Percentiles rank a stretch among this genome's conserved stretches.
These are phyloP conservation scores for Hydrolagus affinis DNA, from an alignment of 2,113 vertebrate genomes.

Conservation along the genomic window DNA sequence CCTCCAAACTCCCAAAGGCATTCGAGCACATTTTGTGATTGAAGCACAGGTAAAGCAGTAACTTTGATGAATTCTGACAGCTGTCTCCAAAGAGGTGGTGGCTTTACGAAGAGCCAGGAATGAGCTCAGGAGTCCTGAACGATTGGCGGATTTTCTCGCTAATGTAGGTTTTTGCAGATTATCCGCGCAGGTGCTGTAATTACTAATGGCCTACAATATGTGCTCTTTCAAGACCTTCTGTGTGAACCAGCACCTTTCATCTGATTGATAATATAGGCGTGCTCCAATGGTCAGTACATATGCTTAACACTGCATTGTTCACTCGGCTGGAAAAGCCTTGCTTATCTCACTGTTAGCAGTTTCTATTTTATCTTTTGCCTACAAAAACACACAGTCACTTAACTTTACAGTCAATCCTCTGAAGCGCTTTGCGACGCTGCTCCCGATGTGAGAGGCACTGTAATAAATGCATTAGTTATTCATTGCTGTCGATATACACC, in stretches of 20 bases:
- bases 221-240: neutral
- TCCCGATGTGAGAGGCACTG: too few relatives aligned
- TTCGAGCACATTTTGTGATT: constrained; percentile 10
- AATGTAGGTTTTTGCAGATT: constrained; percentile 1
- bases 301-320: neutral
- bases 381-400: too few relatives aligned
- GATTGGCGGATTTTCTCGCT: constrained; percentile 9
- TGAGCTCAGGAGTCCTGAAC: neutral
- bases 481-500: too few relatives aligned
- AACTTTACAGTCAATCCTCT: too few relatives aligned
- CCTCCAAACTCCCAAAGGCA: constrained; percentile 16
- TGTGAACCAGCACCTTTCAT: neutral
- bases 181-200: neutral
- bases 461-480: too few relatives aligned
- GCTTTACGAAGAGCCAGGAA: constrained; percentile 20
- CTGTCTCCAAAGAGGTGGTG: constrained; percentile 26
- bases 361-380: too few relatives aligned
- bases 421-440: too few relatives aligned
- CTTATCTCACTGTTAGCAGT: too few relatives aligned
- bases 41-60: constrained; percentile 25
- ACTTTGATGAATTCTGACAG: constrained; percentile 32
- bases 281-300: neutral
- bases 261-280: neutral
- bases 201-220: constrained; percentile 10
- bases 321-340: too few relatives aligned